A percentile compares a stretch with the other conserved stretches of the same genome.
Conservation (phyloP, 2,113 vertebrate genomes). For the Andinoacara biseriatus region DNA sequence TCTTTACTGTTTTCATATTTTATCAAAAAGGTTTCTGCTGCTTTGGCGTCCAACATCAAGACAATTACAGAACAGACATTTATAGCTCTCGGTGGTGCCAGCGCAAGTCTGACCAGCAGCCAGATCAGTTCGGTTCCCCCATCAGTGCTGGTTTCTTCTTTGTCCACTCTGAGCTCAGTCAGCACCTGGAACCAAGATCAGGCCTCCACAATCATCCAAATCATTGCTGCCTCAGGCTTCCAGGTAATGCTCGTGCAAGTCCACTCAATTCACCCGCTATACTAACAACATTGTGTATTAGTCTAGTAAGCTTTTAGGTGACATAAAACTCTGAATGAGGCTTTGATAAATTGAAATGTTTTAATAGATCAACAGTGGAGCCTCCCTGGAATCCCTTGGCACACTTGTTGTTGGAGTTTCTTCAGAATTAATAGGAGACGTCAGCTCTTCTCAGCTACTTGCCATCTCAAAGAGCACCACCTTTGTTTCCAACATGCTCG, state of each 20-base stretch:
- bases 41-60: constrained; percentile 60
- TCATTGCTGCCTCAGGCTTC: constrained; percentile 37
- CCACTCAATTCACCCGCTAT: background rate
- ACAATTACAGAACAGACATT: constrained; percentile 43
- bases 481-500: constrained; percentile 64
- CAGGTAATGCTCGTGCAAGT: constrained; percentile 15
- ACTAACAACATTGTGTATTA: background rate
- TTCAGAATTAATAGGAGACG: constrained; percentile 14
- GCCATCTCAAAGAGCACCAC: constrained; percentile 6
- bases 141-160: constrained; percentile 35
- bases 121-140: constrained; percentile 54
- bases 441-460: constrained; percentile 46
- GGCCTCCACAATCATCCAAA: constrained; percentile 49
- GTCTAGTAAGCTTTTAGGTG: background rate
- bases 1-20: background rate
- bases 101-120: constrained; percentile 44
- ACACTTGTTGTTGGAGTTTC: constrained; percentile 63
- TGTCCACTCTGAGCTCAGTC: constrained; percentile 51
- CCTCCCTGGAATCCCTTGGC: constrained; percentile 58
- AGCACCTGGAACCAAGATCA: constrained; percentile 65
- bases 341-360: constrained; percentile 1
- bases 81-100: constrained; percentile 41
- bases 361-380: constrained; percentile 51
- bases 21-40: constrained; percentile 50
- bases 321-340: background rate